Conservation (phyloP, 2,113 vertebrate species). For the Eolophus roseicapilla region DNA sequence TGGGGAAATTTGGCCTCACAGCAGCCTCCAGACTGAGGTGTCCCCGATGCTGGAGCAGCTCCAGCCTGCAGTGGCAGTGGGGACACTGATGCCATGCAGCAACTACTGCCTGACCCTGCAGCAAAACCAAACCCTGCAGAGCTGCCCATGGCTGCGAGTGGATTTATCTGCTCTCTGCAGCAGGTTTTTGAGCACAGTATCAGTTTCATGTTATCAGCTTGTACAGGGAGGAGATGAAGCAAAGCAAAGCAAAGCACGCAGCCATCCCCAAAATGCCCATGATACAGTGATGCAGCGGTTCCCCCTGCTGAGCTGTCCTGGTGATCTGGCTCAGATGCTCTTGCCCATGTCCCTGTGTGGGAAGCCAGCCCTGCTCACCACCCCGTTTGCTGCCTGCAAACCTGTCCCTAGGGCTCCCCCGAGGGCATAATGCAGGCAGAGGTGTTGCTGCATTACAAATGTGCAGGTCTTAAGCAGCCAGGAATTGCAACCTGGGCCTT, state of each 20-base stretch:
- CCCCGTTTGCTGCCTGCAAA: background rate
- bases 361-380: background rate
- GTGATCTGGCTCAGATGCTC: rapidly evolving
- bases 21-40: background rate
- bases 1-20: background rate
- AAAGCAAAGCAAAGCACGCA: background rate
- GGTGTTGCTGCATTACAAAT: background rate
- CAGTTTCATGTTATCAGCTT: rapidly evolving
- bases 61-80: background rate
- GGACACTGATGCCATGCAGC: background rate
- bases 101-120: background rate
- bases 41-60: background rate
- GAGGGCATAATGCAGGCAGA: background rate
- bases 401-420: background rate
- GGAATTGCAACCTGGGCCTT: background rate
- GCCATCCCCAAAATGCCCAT: background rate
- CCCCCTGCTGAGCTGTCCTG: background rate
- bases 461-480: background rate
- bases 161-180: background rate
- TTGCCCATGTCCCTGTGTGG: rapidly evolving
- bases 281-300: background rate
- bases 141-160: no score
- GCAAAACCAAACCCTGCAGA: background rate
- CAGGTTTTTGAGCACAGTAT: background rate
- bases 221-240: background rate